Evolutionary conservation across 2,797 vertebrate species (phyloP).

Genomic region (Lacerta agilis): DNA sequence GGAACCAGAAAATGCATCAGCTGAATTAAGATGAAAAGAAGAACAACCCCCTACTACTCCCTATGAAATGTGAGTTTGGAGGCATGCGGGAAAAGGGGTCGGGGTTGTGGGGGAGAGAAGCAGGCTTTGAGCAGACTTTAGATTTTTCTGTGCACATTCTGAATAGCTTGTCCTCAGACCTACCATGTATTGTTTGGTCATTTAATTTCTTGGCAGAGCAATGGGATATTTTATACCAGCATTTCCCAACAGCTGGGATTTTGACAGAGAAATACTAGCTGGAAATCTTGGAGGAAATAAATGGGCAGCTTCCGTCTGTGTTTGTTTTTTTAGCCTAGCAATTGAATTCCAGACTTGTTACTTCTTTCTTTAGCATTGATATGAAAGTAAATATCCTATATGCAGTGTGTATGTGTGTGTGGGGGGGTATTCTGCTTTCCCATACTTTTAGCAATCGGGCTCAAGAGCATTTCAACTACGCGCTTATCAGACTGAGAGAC

Average conservation of each 20-base stretch:
- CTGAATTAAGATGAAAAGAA: neutral
- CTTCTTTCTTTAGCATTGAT: neutral
- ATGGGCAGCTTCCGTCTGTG: neutral
- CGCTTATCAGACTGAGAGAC: neutral
- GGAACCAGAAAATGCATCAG: neutral
- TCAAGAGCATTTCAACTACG: neutral
- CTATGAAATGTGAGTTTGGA: neutral
- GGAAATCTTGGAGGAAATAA: neutral
- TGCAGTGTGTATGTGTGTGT: neutral
- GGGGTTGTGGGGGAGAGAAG: too few relatives aligned
- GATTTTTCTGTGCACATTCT: neutral
- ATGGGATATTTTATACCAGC: neutral
- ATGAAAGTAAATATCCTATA: neutral
- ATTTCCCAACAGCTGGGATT: neutral
- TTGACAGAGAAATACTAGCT: neutral
- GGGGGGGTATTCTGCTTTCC: too few relatives aligned
- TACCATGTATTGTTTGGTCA: neutral
- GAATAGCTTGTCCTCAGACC: neutral
- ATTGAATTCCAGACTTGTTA: neutral
- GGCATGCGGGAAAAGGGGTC: too few relatives aligned
- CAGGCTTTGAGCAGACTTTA: neutral
- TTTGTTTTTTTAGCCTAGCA: neutral
- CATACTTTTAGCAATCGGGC: neutral
- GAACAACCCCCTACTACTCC: neutral
- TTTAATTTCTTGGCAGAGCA: neutral